Base-by-base conservation (phyloP, 30 jellyfish, hydroid and myxozoan species). In the Pseudorhiza aurosa region DNA sequence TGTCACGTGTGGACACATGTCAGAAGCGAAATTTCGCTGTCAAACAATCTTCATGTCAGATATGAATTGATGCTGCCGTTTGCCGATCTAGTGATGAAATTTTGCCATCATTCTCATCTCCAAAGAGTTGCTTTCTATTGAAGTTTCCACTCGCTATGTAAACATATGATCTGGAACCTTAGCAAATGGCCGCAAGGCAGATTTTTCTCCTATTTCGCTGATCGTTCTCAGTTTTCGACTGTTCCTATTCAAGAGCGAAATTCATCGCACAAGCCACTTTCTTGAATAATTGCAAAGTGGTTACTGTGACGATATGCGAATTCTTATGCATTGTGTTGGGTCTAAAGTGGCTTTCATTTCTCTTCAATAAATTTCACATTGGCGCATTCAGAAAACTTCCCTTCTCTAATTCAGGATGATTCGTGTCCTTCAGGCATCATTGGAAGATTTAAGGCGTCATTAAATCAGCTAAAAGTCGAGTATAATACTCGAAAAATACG, bases 151-250 rank as follows among this genome's bases (percentile, higher is more conserved):
- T 42, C 28, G 27, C 56, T 6, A 12, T 47, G 83, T 70, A 45
- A 70, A 46, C 70, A 70, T 22, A 45, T 31, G 33, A n/a, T 11
- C 37, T 70, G 11, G 27, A 32, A 30, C 57, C 68, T n/a, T 70
- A 40, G 50, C 58, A 51, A 57, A 70, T 71, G 83, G 71, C 70
- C 53, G 15, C 68, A 4, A 51, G 2, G 83, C 10, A 21, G 30
- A 53, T 39, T 70, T 47, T 58, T 46, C 51, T 26, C 33, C 69
- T 10, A 31, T n/a, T 50, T 70, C 71, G 22, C 31, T 57, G 50
- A 27, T 42, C 58, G 57, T 31, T 49, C 83, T 22, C 83, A 9
- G 83, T 70, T 70, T 22, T 70, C 19, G 42, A 70, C 83, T 45
- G 83, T 70, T 46, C 15, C 30, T 53, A 70, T 47, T 70, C 68